Conservation (phyloP, 2,888 invertebrate species). For the Anoplius nigerrimus region DNA sequence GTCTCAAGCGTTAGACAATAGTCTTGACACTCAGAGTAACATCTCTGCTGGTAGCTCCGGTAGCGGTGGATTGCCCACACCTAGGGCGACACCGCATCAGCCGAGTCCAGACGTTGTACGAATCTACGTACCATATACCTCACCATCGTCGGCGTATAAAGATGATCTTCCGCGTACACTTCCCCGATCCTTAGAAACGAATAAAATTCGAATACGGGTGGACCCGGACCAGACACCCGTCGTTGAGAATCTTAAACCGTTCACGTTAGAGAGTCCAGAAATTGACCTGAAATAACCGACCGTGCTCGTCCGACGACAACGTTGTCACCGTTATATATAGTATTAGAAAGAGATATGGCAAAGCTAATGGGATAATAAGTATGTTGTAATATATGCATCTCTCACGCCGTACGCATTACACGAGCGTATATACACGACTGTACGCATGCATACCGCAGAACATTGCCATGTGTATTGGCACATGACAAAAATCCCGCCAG, state of each 20-base stretch:
- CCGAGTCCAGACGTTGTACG: conserved; percentile 85
- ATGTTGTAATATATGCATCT: conserved; percentile 15
- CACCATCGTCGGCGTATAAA: conserved; percentile 78
- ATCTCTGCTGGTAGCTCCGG: conserved; percentile 83
- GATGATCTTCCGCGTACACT: conserved; percentile 76
- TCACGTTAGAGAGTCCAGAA: conserved; percentile 69
- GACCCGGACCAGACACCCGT: conserved; percentile 82
- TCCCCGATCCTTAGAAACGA: conserved; percentile 80
- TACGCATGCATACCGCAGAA: no score
- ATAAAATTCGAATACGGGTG: conserved; percentile 85
- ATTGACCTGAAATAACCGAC: conserved; percentile 69
- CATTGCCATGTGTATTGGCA: no score
- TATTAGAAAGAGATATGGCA: conserved; percentile 23
- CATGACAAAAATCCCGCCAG: no score
- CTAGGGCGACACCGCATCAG: conserved; percentile 81
- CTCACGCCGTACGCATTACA: no score
- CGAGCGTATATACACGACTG: no score
- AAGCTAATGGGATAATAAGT: conserved; percentile 11
- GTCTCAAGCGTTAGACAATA: conserved; percentile 85
- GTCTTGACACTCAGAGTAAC: conserved; percentile 86
- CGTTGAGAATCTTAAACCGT: conserved; percentile 71
- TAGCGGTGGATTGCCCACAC: conserved; percentile 81
- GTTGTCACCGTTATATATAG: conserved; percentile 37
- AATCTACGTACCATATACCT: conserved; percentile 86
- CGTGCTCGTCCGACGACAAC: conserved; percentile 7